Percentiles rank a stretch among this genome's conserved stretches.
phyloP scores from a whole-genome alignment of 2,888 invertebrate species.

The Isotomurus palustris region DNA sequence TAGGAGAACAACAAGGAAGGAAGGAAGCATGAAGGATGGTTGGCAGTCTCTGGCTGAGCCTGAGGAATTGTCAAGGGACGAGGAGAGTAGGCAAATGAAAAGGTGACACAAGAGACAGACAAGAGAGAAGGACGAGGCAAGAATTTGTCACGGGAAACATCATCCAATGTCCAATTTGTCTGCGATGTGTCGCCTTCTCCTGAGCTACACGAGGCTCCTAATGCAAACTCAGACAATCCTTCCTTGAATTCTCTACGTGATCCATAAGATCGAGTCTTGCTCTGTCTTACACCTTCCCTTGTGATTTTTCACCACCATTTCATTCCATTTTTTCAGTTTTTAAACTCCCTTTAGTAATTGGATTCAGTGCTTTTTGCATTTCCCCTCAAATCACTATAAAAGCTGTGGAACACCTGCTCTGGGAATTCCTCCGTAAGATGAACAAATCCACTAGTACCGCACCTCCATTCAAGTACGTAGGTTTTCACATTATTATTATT shows the following conservation, averaged over 20 bases:
- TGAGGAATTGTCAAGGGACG: slow-evolving; percentile 42
- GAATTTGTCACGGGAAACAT: slow-evolving; percentile 44
- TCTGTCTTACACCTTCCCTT: slow-evolving; percentile 4
- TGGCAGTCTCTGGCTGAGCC: slow-evolving; percentile 26
- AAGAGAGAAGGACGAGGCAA: slow-evolving; percentile 27
- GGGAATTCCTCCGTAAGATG: neutral
- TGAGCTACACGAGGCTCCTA: neutral
- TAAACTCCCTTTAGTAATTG: slow-evolving; percentile 39
- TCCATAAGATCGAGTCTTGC: neutral
- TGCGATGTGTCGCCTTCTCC: slow-evolving; percentile 39
- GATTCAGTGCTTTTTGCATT: slow-evolving; percentile 30
- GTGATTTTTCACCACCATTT: slow-evolving; percentile 5
- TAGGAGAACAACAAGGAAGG: neutral
- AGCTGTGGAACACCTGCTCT: slow-evolving; percentile 5
- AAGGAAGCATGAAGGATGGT: slow-evolving; percentile 23
- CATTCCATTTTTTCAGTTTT: slow-evolving; percentile 15
- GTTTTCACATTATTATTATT: neutral
- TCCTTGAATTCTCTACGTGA: neutral
- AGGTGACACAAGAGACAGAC: slow-evolving; percentile 45
- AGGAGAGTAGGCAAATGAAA: slow-evolving; percentile 45
- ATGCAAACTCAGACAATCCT: neutral
- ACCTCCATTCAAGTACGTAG: neutral
- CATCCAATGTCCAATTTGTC: slow-evolving; percentile 45
- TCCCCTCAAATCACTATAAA: slow-evolving; percentile 22
- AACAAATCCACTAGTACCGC: neutral